A percentile compares a stretch with the other conserved stretches of the same genome.
phyloP scores from a whole-genome alignment of 2,113 vertebrate genomes.

The Phalacrocorax aristotelis region DNA sequence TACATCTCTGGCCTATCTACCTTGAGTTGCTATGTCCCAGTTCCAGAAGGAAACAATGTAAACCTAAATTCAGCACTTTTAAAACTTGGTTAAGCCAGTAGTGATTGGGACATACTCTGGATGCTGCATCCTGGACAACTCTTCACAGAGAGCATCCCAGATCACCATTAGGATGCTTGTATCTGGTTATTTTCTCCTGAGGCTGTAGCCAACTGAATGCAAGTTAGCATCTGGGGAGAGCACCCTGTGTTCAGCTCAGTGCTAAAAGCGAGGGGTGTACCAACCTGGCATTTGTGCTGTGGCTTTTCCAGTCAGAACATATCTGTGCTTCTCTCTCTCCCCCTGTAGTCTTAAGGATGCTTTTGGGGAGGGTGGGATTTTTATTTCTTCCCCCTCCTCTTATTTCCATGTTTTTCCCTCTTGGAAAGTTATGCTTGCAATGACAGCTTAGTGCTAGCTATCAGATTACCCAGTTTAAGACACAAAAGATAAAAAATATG shows the following conservation, averaged over 20 bases:
- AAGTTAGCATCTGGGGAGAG: not conserved
- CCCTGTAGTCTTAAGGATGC: not conserved
- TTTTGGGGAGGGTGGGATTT: not conserved
- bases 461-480: not conserved
- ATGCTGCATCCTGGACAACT: not conserved
- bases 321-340: not conserved
- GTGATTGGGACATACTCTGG: not conserved
- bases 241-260: not conserved
- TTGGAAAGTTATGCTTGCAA: not conserved
- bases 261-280: not conserved
- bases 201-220: not conserved
- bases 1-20: not conserved
- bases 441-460: not conserved
- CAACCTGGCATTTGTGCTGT: not conserved
- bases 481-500: not conserved
- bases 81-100: not conserved
- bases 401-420: not conserved
- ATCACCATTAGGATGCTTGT: not conserved
- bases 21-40: not conserved
- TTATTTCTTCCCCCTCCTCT: not conserved
- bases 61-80: not conserved
- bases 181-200: not conserved
- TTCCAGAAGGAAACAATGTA: not conserved
- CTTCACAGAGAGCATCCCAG: not conserved
- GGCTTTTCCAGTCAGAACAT: not conserved